A percentile compares a stretch with the other conserved stretches of the same genome.
Conservation (phyloP, 1,140 invertebrate genomes). For the Drosophila oshimai region DNA sequence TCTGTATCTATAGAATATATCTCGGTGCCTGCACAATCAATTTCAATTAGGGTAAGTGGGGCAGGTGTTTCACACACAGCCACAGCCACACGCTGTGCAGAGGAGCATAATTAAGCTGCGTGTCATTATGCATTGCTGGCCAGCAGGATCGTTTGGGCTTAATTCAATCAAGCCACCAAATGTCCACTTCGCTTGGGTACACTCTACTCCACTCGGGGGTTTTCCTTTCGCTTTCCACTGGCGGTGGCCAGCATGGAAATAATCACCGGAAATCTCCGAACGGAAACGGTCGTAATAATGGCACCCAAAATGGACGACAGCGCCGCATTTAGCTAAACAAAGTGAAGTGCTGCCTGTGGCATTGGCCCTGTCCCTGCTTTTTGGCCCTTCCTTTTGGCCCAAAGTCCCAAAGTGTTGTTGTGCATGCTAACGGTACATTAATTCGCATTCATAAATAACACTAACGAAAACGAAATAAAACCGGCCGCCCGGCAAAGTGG, state of each 20-base stretch:
- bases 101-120: conserved; percentile 61
- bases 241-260: conserved; percentile 51
- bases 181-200: conserved; percentile 12
- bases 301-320: conserved; percentile 64
- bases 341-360: conserved; percentile 39
- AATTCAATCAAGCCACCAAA: conserved; percentile 65
- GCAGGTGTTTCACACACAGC: too few relatives aligned
- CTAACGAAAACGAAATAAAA: conserved; percentile 1
- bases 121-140: conserved; percentile 54
- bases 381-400: too few relatives aligned
- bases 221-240: conserved; percentile 9
- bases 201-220: background rate
- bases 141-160: conserved; percentile 55
- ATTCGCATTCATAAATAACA: conserved; percentile 72
- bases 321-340: conserved; percentile 71
- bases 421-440: conserved; percentile 75
- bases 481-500: conserved; percentile 35
- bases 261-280: conserved; percentile 76
- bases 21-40: conserved; percentile 29
- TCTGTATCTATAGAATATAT: background rate
- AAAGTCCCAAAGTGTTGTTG: conserved; percentile 62
- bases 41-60: conserved; percentile 73
- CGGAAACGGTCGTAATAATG: conserved; percentile 75
- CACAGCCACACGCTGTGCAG: conserved; percentile 1
- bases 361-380: conserved; percentile 11